Base-by-base conservation (phyloP, 2,888 invertebrate genomes). In the Oscheius onirici region DNA sequence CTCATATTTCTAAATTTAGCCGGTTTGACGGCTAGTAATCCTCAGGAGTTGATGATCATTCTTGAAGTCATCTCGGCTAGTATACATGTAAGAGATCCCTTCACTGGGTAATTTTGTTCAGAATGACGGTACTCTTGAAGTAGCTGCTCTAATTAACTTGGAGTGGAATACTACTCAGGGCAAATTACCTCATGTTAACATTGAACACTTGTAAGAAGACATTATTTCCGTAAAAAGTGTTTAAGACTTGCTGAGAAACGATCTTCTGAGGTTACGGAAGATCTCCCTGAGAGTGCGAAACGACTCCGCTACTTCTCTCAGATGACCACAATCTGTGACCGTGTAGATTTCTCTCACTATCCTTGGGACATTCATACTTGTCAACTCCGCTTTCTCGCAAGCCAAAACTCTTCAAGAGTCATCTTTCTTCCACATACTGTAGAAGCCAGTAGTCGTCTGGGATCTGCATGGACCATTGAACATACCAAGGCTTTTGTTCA, bases 351-450 rank as follows among this genome's bases (percentile, higher is more conserved):
- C 13, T 52, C 74, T 20, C 40, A 69, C 1, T 77, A 69, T 66
- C 77, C 77, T 2, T 71, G 55, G 28, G 77, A 77, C 52, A 26
- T 26, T 57, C 74, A 74, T 55, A 15, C 60, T 1, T 71, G 74
- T 44, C 71, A 74, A 46, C 44, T 77, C n/a, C 58, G 69, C 11
- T 74, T 74, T 49, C 72, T 72, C 13, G 74, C 74, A 1, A 65
- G 52, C 10, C 57, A 49, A 34, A 77, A 77, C 41, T 71, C 77
- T 20, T 74, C 77, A 5, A 68, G 71, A 44, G 34, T 77, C 17
- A 60, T 74, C 1, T 51, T 77, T 17, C 73, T 74, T 51, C 77
- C 77, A 13, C 77, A 77, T 69, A 72, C 74, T 54, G 71, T 72
- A 3, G 63, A 63, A 28, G 5, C 49, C 6, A 11, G 34, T 1